Evolutionary conservation across 1,140 invertebrate species (phyloP), one percentile per base, ranked within the genome.

Genomic region (Belonocnema kinseyi): DNA sequence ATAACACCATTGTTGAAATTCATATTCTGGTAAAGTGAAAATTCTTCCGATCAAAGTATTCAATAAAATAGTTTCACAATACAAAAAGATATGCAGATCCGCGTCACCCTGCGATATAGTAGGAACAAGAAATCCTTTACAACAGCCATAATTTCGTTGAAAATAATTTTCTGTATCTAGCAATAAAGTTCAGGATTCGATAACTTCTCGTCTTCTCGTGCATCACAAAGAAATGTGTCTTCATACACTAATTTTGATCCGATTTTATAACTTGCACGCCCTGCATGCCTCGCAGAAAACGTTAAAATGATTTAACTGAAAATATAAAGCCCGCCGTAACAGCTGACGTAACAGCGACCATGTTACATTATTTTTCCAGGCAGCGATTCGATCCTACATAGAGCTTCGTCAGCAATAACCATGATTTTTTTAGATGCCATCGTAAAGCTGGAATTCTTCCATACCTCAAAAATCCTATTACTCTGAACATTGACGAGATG

Each of bases 351-450:
- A 83, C 82, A 72, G 80, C 66, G 79, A 80, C 83, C 83, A 76
- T 86, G 86, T 89, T 87, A 85, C 84, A 88, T 89, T 88, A 88
- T 88, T 88, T 87, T 87, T 85, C 85, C 79, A 86, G 74, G 83
- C 86, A 85, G 76, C 84, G 85, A 88, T 86, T 86, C 85, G 86
- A 78, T 74, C 80, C 78, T 79, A 83, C 80, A 83, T 83, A 17
- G 19, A 73, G 82, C 79, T 58, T 75, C 80, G 80, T 89, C 88
- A 87, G 88, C 87, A 88, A 88, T 88, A 88, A 86, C 85, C 82
- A 80, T 72, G 75, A 76, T 81, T 79, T 80, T n/a, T 77, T 75
- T 78, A 70, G 75, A 78, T 33, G 50, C 61, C 66, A 78, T 77
- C 77, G 51, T 80, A 78, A 78, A 77, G 76, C 56, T 70, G 72